Evolutionary conservation across 2,888 invertebrate species (phyloP).

Genomic region (Pachydiplax longipennis): DNA sequence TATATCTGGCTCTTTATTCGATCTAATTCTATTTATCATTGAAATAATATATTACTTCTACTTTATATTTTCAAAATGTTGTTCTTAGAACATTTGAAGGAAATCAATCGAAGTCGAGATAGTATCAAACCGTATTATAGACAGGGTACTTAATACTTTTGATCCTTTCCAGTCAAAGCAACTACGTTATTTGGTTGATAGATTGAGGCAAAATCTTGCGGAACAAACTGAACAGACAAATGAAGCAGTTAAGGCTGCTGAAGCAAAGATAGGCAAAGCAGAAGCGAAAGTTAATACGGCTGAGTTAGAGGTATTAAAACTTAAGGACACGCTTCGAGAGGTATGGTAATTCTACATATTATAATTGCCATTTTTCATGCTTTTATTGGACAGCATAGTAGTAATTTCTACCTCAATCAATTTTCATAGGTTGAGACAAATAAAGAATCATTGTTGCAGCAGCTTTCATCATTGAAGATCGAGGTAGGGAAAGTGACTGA

Average conservation of each 20-base stretch:
- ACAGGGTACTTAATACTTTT: not conserved
- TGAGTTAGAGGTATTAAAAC: not conserved
- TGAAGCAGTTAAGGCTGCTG: not conserved
- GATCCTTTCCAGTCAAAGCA: not conserved
- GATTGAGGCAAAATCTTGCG: not conserved
- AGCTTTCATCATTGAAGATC: not conserved
- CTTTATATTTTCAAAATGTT: too few species aligned
- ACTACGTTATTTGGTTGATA: not conserved
- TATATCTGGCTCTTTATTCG: too few species aligned
- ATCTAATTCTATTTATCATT: too few species aligned
- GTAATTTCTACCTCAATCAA: not conserved
- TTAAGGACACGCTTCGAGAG: constrained; percentile 6
- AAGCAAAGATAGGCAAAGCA: not conserved
- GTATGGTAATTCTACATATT: not conserved
- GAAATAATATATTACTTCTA: too few species aligned
- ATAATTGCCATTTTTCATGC: not conserved
- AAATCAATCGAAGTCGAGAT: too few species aligned
- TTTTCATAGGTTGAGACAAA: not conserved
- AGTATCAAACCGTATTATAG: too few species aligned
- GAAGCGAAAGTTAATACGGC: not conserved
- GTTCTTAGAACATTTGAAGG: too few species aligned
- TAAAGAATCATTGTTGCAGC: not conserved
- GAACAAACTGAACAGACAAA: not conserved
- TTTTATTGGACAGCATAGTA: not conserved
- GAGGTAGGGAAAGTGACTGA: not conserved